A percentile compares a stretch with the other conserved stretches of the same genome.
These are phyloP conservation scores for Pristionchus mayeri DNA, from an alignment of 2,888 invertebrate species.

Conservation along the genomic window DNA sequence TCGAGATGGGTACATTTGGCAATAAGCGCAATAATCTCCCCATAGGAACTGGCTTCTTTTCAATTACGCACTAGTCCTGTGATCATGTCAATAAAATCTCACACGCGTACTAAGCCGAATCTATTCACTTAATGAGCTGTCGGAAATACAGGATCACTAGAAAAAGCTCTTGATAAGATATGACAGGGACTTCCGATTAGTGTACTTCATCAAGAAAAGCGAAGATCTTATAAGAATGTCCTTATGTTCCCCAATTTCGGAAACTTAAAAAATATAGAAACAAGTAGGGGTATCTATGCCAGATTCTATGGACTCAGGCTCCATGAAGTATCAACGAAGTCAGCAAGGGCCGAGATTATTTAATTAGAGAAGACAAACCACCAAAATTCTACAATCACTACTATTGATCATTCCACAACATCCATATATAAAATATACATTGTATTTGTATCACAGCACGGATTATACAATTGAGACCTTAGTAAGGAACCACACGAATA, in stretches of 20 bases:
- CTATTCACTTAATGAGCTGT: not conserved
- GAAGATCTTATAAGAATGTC: no score
- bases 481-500: no score
- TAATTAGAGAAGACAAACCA: not conserved
- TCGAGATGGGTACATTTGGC: not conserved
- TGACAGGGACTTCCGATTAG: not conserved
- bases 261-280: no score
- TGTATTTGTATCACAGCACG: not conserved
- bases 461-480: not conserved
- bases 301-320: no score
- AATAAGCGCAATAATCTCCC: not conserved
- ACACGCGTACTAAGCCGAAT: conserved; percentile 17
- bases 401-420: not conserved
- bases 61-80: not conserved
- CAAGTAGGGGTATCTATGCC: no score
- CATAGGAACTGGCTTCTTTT: conserved; percentile 13
- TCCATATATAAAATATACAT: not conserved
- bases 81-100: not conserved
- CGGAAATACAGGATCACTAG: not conserved
- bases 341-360: not conserved
- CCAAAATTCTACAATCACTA: not conserved
- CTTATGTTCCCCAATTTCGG: no score
- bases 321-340: not conserved
- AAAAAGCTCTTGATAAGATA: not conserved
- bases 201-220: no score